phyloP scores from a whole-genome alignment of 1,140 invertebrate genomes.

The Sinella curviseta region DNA sequence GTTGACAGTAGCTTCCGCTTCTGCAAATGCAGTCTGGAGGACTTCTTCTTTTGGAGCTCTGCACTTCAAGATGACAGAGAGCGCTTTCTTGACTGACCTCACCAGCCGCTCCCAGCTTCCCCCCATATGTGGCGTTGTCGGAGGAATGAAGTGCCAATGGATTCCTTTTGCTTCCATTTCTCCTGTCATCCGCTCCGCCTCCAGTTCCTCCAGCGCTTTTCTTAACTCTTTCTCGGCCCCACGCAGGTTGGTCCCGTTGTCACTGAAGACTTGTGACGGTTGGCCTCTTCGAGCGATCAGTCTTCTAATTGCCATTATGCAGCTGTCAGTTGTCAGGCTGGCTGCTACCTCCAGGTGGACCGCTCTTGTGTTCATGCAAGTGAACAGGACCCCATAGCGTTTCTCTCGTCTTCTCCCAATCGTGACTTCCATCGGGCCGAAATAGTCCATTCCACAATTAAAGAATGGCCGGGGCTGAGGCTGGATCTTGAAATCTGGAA shows the following conservation, averaged over 20 bases:
- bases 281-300: conserved; percentile 50
- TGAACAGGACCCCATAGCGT: conserved; percentile 35
- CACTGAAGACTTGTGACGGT: conserved; percentile 44
- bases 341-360: conserved; percentile 48
- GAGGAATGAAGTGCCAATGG: background rate
- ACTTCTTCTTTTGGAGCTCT: background rate
- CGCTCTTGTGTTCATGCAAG: conserved; percentile 38
- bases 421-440: conserved; percentile 46
- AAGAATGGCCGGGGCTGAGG: conserved; percentile 39
- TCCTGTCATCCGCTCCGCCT: background rate
- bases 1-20: background rate
- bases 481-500: conserved; percentile 38
- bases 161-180: background rate
- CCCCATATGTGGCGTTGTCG: background rate
- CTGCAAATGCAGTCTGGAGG: background rate
- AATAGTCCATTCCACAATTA: conserved; percentile 43
- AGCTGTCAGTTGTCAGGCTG: conserved; percentile 47
- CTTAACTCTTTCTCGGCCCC: conserved; percentile 24
- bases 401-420: conserved; percentile 35
- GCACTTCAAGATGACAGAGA: background rate
- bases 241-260: conserved; percentile 53
- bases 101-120: conserved; percentile 7
- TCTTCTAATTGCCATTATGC: conserved; percentile 49
- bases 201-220: background rate
- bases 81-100: background rate